These are phyloP conservation scores for Leistus spinibarbis DNA, from an alignment of 2,888 invertebrate species.

Conservation along the genomic window DNA sequence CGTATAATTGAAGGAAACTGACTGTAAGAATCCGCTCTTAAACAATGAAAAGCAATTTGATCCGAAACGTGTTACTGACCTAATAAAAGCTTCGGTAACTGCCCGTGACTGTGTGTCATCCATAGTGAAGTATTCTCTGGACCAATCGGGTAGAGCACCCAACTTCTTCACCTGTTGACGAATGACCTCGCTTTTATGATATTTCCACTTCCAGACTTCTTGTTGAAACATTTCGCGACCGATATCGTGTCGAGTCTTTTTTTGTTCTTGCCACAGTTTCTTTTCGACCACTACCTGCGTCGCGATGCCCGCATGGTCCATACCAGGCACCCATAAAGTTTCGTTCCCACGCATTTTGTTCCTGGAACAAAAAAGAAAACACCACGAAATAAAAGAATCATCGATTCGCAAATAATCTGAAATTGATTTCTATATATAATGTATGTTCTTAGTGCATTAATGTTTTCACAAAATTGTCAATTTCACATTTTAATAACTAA, in stretches of 20 bases:
- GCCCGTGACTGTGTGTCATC: slow-evolving; percentile 86
- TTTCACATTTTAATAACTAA: too few relatives aligned
- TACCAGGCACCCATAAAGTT: slow-evolving; percentile 96
- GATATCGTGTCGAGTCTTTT: slow-evolving; percentile 88
- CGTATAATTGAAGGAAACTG: too few relatives aligned
- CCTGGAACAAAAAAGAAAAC: slow-evolving; percentile 57
- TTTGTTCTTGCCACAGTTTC: slow-evolving; percentile 86
- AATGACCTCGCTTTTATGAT: slow-evolving; percentile 62
- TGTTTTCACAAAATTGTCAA: too few relatives aligned
- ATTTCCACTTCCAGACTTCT: slow-evolving; percentile 95
- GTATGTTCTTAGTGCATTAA: background rate
- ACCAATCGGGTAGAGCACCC: slow-evolving; percentile 96
- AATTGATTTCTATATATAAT: background rate
- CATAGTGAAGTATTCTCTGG: slow-evolving; percentile 94
- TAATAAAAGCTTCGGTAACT: slow-evolving; percentile 92
- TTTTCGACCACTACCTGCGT: slow-evolving; percentile 99
- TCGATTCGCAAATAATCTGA: background rate
- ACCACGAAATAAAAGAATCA: background rate
- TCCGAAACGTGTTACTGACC: slow-evolving; percentile 5
- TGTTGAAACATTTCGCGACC: slow-evolving; percentile 93
- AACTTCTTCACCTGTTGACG: slow-evolving; percentile 79
- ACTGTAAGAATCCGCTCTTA: too few relatives aligned
- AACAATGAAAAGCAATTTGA: background rate
- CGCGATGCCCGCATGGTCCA: slow-evolving; percentile 99
- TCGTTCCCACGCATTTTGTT: slow-evolving; percentile 92